phyloP scores from a whole-genome alignment of 1,140 invertebrate genomes.

The Drosophila aff. region DNA sequence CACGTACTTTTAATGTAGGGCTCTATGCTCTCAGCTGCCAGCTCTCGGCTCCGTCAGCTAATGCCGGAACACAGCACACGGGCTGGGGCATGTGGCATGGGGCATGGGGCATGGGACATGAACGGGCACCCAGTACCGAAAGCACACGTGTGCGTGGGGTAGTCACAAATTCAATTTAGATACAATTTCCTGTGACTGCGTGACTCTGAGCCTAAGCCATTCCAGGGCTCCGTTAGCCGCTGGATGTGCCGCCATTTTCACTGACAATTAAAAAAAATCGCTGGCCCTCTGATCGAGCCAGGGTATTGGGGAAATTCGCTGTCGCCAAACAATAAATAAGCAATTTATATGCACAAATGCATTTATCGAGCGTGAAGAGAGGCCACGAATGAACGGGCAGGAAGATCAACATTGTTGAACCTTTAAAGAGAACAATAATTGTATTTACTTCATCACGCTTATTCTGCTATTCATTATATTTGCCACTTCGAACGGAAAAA shows the following conservation, averaged over 20 bases:
- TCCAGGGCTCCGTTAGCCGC: conserved; percentile 6
- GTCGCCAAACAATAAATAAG: conserved; percentile 74
- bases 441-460: conserved; percentile 27
- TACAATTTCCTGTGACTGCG: conserved; percentile 80
- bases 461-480: conserved; percentile 63
- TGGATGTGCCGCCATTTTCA: conserved; percentile 32
- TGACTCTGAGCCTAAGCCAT: conserved; percentile 58
- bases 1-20: conserved; percentile 79
- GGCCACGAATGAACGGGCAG: conserved; percentile 41
- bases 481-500: conserved; percentile 34
- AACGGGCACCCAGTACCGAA: conserved; percentile 9
- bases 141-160: conserved; percentile 46
- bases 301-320: conserved; percentile 29
- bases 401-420: conserved; percentile 31
- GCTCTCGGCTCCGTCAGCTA: conserved; percentile 45
- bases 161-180: conserved; percentile 81
- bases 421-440: conserved; percentile 37
- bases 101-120: conserved; percentile 15
- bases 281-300: conserved; percentile 10
- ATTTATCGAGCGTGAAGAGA: conserved; percentile 65
- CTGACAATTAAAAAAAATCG: conserved; percentile 63
- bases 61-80: conserved; percentile 40
- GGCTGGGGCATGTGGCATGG: not conserved
- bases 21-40: conserved; percentile 26
- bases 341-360: conserved; percentile 80